Percentiles rank a stretch among this genome's conserved stretches.
Conservation (phyloP, 2,888 invertebrate genomes). For the Esperia sulphurella region DNA sequence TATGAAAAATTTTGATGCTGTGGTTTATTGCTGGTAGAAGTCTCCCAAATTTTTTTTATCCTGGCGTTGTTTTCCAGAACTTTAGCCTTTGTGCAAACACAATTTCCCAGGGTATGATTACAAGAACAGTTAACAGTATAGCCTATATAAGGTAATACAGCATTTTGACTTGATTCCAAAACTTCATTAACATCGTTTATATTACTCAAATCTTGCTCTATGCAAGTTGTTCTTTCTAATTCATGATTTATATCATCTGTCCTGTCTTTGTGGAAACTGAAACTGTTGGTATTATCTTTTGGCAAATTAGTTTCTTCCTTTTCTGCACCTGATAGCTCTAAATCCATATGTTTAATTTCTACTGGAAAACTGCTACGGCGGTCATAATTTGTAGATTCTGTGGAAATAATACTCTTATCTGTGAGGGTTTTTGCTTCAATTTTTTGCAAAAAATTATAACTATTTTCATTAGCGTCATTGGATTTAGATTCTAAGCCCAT, state of each 20-base stretch:
- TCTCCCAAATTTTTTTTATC: constrained; percentile 40
- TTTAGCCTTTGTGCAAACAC: constrained; percentile 47
- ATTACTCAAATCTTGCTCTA: too few species aligned
- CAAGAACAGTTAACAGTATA: constrained; percentile 54
- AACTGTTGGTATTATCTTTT: not conserved
- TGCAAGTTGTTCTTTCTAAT: not conserved
- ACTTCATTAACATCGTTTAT: too few species aligned
- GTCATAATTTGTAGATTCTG: constrained; percentile 17
- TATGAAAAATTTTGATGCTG: constrained; percentile 35
- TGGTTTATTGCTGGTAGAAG: constrained; percentile 22
- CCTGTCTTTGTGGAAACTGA: not conserved
- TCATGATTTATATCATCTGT: not conserved
- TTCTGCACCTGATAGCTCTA: constrained; percentile 14
- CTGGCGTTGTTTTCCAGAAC: constrained; percentile 28
- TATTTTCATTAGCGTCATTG: constrained; percentile 30
- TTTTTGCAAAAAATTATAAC: constrained; percentile 22
- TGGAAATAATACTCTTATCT: not conserved
- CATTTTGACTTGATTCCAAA: not conserved
- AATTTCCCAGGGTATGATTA: constrained; percentile 34
- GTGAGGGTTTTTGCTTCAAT: not conserved
- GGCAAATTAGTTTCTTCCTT: constrained; percentile 17
- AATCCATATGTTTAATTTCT: constrained; percentile 1
- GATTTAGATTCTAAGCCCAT: constrained; percentile 36
- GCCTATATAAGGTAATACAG: constrained; percentile 37
- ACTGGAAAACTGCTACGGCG: constrained; percentile 14